Percentiles rank a stretch among this genome's conserved stretches.
phyloP scores from a whole-genome alignment of 2,888 invertebrate genomes.

The Chymomyza procnemis region DNA sequence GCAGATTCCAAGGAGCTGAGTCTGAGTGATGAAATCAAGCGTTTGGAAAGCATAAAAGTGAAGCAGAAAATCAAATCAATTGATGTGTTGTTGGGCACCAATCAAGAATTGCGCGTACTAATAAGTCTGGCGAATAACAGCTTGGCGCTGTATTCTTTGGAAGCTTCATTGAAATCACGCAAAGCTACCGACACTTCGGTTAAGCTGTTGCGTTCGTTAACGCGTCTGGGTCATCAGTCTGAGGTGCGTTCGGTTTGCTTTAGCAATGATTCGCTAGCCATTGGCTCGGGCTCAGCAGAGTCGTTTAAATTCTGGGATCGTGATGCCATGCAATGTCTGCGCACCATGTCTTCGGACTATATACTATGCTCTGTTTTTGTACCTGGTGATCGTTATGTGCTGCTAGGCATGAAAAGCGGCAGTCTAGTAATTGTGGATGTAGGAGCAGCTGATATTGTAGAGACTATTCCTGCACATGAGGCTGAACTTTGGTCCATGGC shows the following conservation, averaged over 20 bases:
- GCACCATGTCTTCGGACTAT: constrained; percentile 84
- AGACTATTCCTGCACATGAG: constrained; percentile 89
- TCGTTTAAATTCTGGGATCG: constrained; percentile 96
- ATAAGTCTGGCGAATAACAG: constrained; percentile 86
- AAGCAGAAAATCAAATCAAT: constrained; percentile 86
- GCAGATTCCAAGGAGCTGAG: constrained; percentile 78
- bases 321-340: constrained; percentile 83
- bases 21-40: constrained; percentile 86
- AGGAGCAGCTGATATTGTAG: constrained; percentile 88
- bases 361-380: constrained; percentile 87
- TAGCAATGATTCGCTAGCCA: constrained; percentile 92
- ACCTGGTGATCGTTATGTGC: constrained; percentile 91
- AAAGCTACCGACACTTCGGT: constrained; percentile 78
- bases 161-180: constrained; percentile 79
- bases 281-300: constrained; percentile 92
- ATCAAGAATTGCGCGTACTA: constrained; percentile 85
- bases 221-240: constrained; percentile 90
- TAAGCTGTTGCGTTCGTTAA: constrained; percentile 82
- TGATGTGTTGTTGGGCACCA: constrained; percentile 85
- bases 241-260: constrained; percentile 93
- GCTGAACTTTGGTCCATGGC: constrained; percentile 89
- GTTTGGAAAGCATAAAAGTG: constrained; percentile 84
- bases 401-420: constrained; percentile 93
- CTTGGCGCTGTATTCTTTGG: constrained; percentile 83
- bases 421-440: constrained; percentile 90